These are phyloP conservation scores for Pemphigus obesinymphae DNA, from an alignment of 1,140 invertebrate species.

Conservation along the genomic window DNA sequence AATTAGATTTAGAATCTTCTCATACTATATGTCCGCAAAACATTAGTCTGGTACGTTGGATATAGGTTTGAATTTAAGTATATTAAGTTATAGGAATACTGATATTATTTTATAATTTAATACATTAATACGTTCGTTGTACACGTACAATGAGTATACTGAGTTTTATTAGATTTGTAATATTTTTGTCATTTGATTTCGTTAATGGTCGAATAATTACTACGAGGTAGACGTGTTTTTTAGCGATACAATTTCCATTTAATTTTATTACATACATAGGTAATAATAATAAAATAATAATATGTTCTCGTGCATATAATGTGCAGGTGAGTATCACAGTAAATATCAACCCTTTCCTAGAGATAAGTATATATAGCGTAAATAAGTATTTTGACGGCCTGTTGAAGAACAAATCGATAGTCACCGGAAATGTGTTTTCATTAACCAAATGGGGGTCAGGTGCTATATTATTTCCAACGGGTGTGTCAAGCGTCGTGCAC, in stretches of 20 bases:
- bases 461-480: slow-evolving; percentile 15
- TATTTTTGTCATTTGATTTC: too few relatives aligned
- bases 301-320: neutral
- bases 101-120: too few relatives aligned
- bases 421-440: slow-evolving; percentile 18
- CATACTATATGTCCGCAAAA: too few relatives aligned
- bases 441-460: slow-evolving; percentile 30
- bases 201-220: neutral
- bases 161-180: too few relatives aligned
- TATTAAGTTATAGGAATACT: too few relatives aligned
- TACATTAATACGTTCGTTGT: too few relatives aligned
- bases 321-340: too few relatives aligned
- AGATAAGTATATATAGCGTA: too few relatives aligned
- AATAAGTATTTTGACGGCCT: slow-evolving; percentile 3
- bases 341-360: neutral
- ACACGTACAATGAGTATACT: too few relatives aligned
- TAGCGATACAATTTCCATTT: neutral
- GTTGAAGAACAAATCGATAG: slow-evolving; percentile 26
- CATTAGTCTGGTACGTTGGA: too few relatives aligned
- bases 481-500: neutral
- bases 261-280: neutral
- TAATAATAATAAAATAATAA: neutral
- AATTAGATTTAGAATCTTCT: too few relatives aligned
- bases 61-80: too few relatives aligned
- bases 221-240: neutral